phyloP scores from a whole-genome alignment of 2,797 vertebrate species.

The Lacerta bilineata region DNA sequence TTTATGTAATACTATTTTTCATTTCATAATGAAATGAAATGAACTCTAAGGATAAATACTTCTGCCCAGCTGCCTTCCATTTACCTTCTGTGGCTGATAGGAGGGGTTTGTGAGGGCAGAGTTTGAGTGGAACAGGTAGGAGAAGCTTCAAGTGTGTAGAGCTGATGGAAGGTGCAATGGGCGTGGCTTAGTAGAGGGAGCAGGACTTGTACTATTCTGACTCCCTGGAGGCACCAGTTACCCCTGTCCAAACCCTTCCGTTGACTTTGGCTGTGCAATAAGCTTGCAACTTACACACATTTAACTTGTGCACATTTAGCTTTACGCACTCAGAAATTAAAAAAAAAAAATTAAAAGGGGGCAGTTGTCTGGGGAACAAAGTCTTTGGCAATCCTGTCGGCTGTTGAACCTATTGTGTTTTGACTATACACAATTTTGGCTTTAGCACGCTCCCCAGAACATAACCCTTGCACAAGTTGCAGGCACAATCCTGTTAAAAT shows the following conservation, averaged over 20 bases:
- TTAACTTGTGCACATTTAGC: no score
- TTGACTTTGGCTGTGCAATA: background rate
- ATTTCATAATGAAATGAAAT: background rate
- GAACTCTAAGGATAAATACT: background rate
- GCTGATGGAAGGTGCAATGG: background rate
- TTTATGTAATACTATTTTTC: background rate
- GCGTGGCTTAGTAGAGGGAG: background rate
- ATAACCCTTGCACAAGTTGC: no score
- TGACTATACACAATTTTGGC: no score
- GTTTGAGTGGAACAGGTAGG: background rate
- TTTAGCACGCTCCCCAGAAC: no score
- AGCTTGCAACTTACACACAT: no score
- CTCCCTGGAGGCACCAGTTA: background rate
- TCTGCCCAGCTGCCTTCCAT: background rate
- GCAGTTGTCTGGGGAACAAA: no score
- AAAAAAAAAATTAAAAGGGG: no score
- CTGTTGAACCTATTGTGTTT: no score
- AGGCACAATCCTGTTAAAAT: background rate
- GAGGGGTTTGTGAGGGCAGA: background rate
- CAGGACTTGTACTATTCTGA: background rate
- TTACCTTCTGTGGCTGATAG: background rate
- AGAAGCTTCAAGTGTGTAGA: background rate
- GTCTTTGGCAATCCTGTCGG: no score
- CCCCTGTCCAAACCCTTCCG: background rate
- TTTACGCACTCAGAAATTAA: no score